Evolutionary conservation across 1,140 invertebrate genomes (phyloP), one percentile per base, ranked within the genome.

Genomic region (Spodoptera frugiperda): DNA sequence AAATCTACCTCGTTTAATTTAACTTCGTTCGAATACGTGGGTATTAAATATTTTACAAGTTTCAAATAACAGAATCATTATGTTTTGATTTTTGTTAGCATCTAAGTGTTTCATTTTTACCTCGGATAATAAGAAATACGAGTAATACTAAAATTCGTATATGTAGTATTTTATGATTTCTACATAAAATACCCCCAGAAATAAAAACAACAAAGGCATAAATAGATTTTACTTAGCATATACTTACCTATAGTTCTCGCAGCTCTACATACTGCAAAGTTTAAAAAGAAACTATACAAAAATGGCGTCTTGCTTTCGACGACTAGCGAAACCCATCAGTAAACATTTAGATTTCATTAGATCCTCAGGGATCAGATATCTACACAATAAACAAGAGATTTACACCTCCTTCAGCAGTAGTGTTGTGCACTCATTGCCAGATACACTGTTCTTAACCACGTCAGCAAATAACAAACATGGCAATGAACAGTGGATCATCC

Each of bases 401-500:
- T 75, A 75, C 72, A 75, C 72, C 57, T 72, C 68, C 54, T 73
- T 73, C 71, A 30, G 17, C 19, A 14, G 46, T 57, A 54, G 59
- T 75, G 72, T 73, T 73, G 46, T 73, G 63, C 55, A 68, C 49
- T 72, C 67, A 67, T 57, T 57, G 71, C 19, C 44, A 74, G 70
- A 59, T 59, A 46, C 48, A 54, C 48, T 55, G 73, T 71, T 75
- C 74, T 79, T 77, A 82, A 82, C 80, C 80, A 75, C 61, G 75
- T 55, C n/a, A 25, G 55, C 77, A 79, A 80, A 81, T 70, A 57
- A 73, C 79, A 87, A 84, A 89, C 84, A 87, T 81, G 68, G 72
- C 78, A 86, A 79, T 84, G 80, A 86, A 84, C 81, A 81, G 76
- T 78, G 80, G 78, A 85, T 86, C 82, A 88, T 87, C 78, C 82